Percentiles rank a stretch among this genome's conserved stretches.
Evolutionary conservation across 1,140 invertebrate species (phyloP).

Genomic region (Drosophila parvula): DNA sequence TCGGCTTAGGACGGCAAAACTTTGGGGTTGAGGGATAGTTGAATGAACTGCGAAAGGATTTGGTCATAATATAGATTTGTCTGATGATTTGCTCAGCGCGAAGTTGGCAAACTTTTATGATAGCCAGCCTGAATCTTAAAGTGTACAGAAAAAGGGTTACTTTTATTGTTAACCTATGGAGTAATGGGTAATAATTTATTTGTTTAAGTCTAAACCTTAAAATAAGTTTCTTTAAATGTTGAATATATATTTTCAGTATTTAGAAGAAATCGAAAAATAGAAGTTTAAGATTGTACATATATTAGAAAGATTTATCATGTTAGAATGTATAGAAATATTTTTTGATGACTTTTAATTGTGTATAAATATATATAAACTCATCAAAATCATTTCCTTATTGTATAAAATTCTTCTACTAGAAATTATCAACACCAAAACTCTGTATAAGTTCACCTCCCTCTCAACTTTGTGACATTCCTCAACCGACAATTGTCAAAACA

Average conservation of each 20-base stretch:
- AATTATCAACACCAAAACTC: neutral
- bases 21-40: constrained; percentile 33
- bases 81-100: constrained; percentile 22
- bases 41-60: constrained; percentile 51
- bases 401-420: no score
- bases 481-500: constrained; percentile 20
- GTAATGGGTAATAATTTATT: neutral
- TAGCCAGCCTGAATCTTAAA: neutral
- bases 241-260: neutral
- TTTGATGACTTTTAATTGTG: neutral
- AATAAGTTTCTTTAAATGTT: neutral
- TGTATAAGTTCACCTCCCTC: neutral
- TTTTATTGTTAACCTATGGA: constrained; percentile 10
- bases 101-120: constrained; percentile 38
- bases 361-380: no score
- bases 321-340: neutral
- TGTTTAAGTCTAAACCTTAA: neutral
- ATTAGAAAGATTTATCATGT: neutral
- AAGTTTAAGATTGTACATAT: no score
- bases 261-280: no score
- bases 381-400: no score
- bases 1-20: constrained; percentile 25
- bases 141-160: neutral
- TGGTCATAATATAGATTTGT: constrained; percentile 41
- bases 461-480: constrained; percentile 2